Evolutionary conservation across 2,888 invertebrate genomes (phyloP).

Genomic region (Melitaea athalia): DNA sequence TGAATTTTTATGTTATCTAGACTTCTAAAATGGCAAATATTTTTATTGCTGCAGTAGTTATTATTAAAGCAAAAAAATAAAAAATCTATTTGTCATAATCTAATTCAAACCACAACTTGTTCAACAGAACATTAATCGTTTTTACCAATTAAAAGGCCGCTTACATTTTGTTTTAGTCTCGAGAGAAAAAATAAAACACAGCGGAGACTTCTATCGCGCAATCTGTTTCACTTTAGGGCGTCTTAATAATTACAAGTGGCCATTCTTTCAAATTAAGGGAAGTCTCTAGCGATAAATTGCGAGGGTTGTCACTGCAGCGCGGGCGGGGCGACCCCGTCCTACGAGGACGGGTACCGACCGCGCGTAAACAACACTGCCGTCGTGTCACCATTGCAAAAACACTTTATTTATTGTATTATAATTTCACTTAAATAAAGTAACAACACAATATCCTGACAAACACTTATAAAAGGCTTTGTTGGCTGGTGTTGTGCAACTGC

Average conservation of each 20-base stretch:
- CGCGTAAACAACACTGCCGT: constrained; percentile 70
- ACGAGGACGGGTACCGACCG: constrained; percentile 56
- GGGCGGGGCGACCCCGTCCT: constrained; percentile 40
- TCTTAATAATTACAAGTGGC: constrained; percentile 83
- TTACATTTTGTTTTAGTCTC: constrained; percentile 43
- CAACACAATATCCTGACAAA: constrained; percentile 61
- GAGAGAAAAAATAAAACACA: constrained; percentile 59
- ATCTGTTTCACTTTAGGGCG: constrained; percentile 82
- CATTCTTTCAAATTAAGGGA: constrained; percentile 82
- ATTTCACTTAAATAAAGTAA: constrained; percentile 68
- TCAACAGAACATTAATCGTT: constrained; percentile 20
- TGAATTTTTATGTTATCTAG: no score
- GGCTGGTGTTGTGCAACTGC: constrained; percentile 48
- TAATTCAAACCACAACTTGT: constrained; percentile 6
- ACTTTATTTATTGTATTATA: constrained; percentile 40
- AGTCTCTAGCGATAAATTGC: constrained; percentile 80
- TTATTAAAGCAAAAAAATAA: background rate
- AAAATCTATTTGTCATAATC: background rate
- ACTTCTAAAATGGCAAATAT: no score
- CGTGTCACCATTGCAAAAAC: constrained; percentile 58
- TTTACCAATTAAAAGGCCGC: constrained; percentile 34
- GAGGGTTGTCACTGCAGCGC: constrained; percentile 67
- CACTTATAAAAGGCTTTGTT: constrained; percentile 61
- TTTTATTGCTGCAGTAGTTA: no score
- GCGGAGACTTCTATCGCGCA: constrained; percentile 69